Base-by-base conservation (phyloP, 1,140 invertebrate species). In the Heliconius hewitsoni region DNA sequence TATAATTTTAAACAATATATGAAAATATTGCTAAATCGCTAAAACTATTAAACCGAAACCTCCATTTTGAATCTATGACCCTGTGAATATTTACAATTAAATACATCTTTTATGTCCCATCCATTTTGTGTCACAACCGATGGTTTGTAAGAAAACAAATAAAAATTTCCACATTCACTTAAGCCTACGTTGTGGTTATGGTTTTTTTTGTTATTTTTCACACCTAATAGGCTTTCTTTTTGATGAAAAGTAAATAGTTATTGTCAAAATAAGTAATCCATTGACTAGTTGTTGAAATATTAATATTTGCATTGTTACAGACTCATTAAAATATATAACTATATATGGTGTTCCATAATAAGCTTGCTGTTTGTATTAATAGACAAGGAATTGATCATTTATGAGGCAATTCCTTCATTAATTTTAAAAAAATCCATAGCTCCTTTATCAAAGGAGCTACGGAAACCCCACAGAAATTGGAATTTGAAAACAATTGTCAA, bases 221-320 rank as follows among this genome's bases (percentile, higher is more conserved):
- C 23, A 30, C 23, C 8, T 27, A 66, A 66, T 30, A 30, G 23
- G 13, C 60, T 27, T 11, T 16, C 23, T 3, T 66, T 66, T 66
- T 66, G 13, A 66, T 16, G n/a, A 72, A 18, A 72, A 72, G 39
- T 11, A 13, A 19, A 50, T 30, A 55, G 19, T 71, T 71, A 71
- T 76, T 76, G 74, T 76, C 74, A 71, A 42, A 74, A 30, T 55
- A 52, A 34, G 46, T 9, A 46, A 76, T 11, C 39, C 27, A 37
- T 71, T 71, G 74, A 76, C 74, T 76, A 76, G 60, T 16, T 52
- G 50, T 19, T 46, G 19, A 52, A 52, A 52, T 52, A 52, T 1
- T 52, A 52, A 19, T 52, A 52, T 52, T n/a, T 60, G 55, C 19
- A 11, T 57, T 57, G 8, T 60, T 60, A 23, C 8, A 60, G 60